Percentiles rank a stretch among this genome's conserved stretches.
phyloP scores from a whole-genome alignment of 2,113 vertebrate genomes.

The Scytalopus superciliaris region DNA sequence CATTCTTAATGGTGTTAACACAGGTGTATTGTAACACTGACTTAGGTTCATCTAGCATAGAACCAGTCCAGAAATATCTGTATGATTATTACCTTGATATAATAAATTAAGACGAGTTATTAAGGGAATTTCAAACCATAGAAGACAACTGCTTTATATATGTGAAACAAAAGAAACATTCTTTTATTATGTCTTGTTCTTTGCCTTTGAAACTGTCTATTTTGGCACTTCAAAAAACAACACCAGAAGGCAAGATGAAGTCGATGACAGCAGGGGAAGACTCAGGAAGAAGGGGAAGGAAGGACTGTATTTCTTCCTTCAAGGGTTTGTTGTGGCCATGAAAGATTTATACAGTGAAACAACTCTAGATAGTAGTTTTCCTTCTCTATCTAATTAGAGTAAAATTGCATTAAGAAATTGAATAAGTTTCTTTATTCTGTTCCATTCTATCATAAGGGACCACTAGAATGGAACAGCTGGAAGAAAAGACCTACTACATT shows the following conservation, averaged over 20 bases:
- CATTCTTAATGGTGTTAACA: neutral
- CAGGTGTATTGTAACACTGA: neutral
- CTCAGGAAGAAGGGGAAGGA: neutral
- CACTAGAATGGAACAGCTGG: neutral
- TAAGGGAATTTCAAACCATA: neutral
- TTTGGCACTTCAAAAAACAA: neutral
- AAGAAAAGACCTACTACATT: neutral
- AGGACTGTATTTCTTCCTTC: neutral
- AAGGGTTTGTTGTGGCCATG: neutral
- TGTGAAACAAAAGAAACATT: neutral
- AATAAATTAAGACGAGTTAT: neutral
- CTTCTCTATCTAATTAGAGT: neutral
- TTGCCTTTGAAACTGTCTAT: neutral
- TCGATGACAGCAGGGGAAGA: neutral
- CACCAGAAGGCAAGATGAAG: constrained; percentile 4
- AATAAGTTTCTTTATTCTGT: neutral
- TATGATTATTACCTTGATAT: neutral
- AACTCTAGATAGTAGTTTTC: neutral
- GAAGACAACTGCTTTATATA: neutral
- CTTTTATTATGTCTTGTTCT: neutral
- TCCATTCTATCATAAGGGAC: neutral
- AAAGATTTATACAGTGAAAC: constrained; percentile 19
- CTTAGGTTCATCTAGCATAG: neutral
- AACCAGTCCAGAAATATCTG: neutral
- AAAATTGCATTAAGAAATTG: constrained; percentile 22